Percentiles rank a stretch among this genome's conserved stretches.
Conservation (phyloP, 2,888 invertebrate species). For the Chrysodeixis includens region DNA sequence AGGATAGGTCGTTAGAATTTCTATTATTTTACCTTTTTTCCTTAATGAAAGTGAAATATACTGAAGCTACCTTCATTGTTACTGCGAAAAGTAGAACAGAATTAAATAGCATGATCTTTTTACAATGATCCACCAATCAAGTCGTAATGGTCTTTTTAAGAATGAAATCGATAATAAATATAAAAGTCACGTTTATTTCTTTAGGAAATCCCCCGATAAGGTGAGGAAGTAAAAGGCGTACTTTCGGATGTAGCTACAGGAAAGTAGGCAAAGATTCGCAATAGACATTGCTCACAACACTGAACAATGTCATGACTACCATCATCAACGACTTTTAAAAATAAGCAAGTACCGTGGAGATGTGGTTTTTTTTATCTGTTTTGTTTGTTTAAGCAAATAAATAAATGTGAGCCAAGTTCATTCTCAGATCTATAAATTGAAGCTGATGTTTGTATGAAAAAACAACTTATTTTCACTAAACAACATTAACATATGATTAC, state of each 20-base stretch:
- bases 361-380: too few relatives aligned
- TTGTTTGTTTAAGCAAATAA: too few relatives aligned
- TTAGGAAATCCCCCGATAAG: slow-evolving; percentile 19
- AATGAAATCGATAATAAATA: slow-evolving; percentile 14
- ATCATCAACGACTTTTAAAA: too few relatives aligned
- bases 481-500: too few relatives aligned
- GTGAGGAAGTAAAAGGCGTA: slow-evolving; percentile 17
- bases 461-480: too few relatives aligned
- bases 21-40: not conserved
- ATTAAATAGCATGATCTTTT: slow-evolving; percentile 12
- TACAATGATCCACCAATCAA: slow-evolving; percentile 8
- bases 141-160: slow-evolving; percentile 14
- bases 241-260: not conserved
- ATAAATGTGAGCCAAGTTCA: too few relatives aligned
- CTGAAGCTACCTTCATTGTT: not conserved
- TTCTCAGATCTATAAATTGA: too few relatives aligned
- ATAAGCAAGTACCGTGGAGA: too few relatives aligned
- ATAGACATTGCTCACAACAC: not conserved
- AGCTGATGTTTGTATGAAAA: too few relatives aligned
- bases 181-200: slow-evolving; percentile 7
- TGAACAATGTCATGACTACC: not conserved
- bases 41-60: slow-evolving; percentile 8
- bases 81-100: not conserved
- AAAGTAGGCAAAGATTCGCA: not conserved
- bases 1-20: too few relatives aligned